Conservation (phyloP, 2,113 vertebrate species). For the Pteruthius melanotis region DNA sequence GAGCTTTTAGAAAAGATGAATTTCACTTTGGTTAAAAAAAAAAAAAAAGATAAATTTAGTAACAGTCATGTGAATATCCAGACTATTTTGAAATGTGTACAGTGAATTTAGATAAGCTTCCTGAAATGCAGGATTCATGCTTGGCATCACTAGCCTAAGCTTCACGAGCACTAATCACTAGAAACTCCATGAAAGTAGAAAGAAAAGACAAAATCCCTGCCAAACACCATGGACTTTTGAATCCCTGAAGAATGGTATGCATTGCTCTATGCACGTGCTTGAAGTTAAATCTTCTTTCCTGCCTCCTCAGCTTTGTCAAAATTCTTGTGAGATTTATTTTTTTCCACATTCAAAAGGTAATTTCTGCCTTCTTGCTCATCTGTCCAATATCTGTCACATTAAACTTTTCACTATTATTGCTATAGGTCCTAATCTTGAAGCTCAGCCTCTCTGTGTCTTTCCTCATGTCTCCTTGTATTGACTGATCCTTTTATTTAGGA, state of each 20-base stretch:
- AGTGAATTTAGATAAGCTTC: neutral
- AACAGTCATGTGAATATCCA: neutral
- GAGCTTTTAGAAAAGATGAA: neutral
- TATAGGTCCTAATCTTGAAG: neutral
- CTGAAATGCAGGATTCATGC: neutral
- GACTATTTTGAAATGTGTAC: neutral
- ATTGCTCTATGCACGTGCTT: neutral
- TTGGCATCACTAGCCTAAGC: neutral
- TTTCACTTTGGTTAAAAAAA: neutral
- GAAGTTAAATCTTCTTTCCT: neutral
- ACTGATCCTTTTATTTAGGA: neutral
- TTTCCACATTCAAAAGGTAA: neutral
- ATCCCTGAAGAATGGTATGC: neutral
- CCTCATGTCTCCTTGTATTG: neutral
- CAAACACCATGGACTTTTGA: neutral
- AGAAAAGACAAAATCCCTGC: neutral
- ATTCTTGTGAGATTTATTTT: neutral
- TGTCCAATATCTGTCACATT: neutral
- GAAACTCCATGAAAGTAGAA: neutral
- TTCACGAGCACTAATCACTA: neutral
- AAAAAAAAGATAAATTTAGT: neutral
- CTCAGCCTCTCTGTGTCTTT: neutral
- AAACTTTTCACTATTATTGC: neutral
- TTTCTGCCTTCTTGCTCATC: neutral
- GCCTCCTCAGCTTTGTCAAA: neutral